phyloP scores from a whole-genome alignment of 2,113 vertebrate species.

The Butorides virescens region DNA sequence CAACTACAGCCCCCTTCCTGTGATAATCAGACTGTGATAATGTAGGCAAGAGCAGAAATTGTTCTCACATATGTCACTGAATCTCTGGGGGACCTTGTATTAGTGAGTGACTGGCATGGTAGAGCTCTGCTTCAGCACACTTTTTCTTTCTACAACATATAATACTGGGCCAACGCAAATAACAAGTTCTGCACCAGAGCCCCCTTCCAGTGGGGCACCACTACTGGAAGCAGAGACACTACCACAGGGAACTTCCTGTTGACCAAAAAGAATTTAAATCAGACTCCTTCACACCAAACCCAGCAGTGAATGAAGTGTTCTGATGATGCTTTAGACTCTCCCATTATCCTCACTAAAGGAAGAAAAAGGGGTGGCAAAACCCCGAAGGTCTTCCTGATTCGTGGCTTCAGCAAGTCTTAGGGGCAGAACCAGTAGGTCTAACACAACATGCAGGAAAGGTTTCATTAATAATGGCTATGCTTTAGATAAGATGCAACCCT shows the following conservation, averaged over 20 bases:
- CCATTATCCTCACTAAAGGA: not conserved
- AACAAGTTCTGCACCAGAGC: not conserved
- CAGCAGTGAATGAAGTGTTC: not conserved
- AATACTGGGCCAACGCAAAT: not conserved
- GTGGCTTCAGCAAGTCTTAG: not conserved
- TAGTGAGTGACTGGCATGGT: not conserved
- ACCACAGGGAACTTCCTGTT: not conserved
- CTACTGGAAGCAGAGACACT: not conserved
- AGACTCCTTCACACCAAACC: not conserved
- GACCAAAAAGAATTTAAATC: not conserved
- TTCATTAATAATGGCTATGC: not conserved
- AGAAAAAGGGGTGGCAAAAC: not conserved
- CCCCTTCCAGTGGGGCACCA: not conserved
- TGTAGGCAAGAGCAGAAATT: not conserved
- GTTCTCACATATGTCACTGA: not conserved
- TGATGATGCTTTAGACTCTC: not conserved
- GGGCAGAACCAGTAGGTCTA: not conserved
- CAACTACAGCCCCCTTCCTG: not conserved
- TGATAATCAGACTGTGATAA: not conserved
- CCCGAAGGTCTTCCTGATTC: not conserved
- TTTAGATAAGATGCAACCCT: not conserved
- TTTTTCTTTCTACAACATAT: not conserved
- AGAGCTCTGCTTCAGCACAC: not conserved
- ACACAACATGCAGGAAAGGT: not conserved
- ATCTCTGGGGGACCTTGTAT: not conserved